Evolutionary conservation across 2,888 invertebrate species (phyloP), one percentile per base, ranked within the genome.

Genomic region (Drosophila acutilabella): DNA sequence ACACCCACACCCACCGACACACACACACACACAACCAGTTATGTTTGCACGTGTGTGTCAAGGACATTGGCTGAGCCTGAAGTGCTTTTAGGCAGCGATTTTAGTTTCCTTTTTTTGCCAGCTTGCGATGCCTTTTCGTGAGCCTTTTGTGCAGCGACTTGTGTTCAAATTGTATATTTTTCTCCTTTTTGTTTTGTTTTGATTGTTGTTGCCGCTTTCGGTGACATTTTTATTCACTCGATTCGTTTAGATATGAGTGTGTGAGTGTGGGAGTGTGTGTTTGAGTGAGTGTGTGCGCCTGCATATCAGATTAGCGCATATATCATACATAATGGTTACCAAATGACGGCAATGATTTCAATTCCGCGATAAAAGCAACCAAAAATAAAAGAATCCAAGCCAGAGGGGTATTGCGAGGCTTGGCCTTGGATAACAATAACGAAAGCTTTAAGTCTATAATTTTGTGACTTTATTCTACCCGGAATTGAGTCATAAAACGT

Each of bases 291-390:
- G 58, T 62, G 62, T 54, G 56, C 23, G 74, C 64, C 66, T 80
- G 85, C 82, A 87, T 85, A 85, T 87, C 88, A 80, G 84, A 85
- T 85, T 80, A 82, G 76, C 78, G 76, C 82, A 87, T 85, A 87
- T 87, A 85, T 85, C 88, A 87, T 87, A 76, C 74, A 65, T 87
- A 85, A 84, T 85, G 88, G 82, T 47, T 80, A 71, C 81, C 87
- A 80, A 85, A 85, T 81, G 87, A 81, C 80, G 78, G 78, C 87
- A 87, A 84, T 87, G 81, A 85, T 85, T 87, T 84, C 82, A 78
- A 82, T 82, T 84, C 74, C 58, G 67, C 74, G 85, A 82, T 87
- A 78, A 64, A 68, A 66, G 57, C 36, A 36, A 36, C 11, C 36
- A 36, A 36, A 36, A 36, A 13, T 13, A 36, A 36, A 36, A 42